Base-by-base conservation (phyloP, 1,140 invertebrate species). In the Calephelis nemesis region DNA sequence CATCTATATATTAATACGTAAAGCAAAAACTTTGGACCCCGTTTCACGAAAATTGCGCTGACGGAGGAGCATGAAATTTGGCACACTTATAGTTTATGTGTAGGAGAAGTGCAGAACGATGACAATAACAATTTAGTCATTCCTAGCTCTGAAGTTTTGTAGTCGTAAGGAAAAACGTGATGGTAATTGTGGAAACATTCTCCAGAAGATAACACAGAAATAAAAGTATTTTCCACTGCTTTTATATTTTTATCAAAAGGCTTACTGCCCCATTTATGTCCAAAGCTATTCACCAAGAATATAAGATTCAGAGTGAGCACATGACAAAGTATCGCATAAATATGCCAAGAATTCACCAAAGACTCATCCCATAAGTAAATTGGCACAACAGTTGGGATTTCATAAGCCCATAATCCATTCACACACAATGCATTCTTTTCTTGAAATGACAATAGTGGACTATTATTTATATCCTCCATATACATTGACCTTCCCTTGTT, bases 101-200 rank as follows among this genome's bases (percentile, higher is more conserved):
- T n/a, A n/a, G 15, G 15, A 19, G 15, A 19, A 19, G 15, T 19
- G 15, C 15, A 19, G 15, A 19, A 19, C 15, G 15, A 19, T 30
- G 30, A 30, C 30, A 30, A 4, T 30, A 30, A 30, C n/a, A 75
- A 13, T 13, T 47, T 65, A 5, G 65, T 74, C 30, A 69, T 69
- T 0, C 69, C 72, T 0, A 71, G 39, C 47, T 74, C 72, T 10
- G 72, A 67, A 0, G 67, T 52, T 7, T 69, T 65, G 40, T 74
- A 74, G 45, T 75, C 71, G 67, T 67, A 73, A 0, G 71, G 74
- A 65, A 68, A 76, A 3, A 50, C 48, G 39, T 75, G 74, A 47
- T 73, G 74, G 63, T 71, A 76, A 19, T 76, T 76, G 10, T 73
- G 74, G 40, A 70, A 73, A 0, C 68, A 64, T 40, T 73, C 71